Percentiles rank a stretch among this genome's conserved stretches.
phyloP scores from a whole-genome alignment of 2,113 vertebrate genomes.

The Tupaia tana region DNA sequence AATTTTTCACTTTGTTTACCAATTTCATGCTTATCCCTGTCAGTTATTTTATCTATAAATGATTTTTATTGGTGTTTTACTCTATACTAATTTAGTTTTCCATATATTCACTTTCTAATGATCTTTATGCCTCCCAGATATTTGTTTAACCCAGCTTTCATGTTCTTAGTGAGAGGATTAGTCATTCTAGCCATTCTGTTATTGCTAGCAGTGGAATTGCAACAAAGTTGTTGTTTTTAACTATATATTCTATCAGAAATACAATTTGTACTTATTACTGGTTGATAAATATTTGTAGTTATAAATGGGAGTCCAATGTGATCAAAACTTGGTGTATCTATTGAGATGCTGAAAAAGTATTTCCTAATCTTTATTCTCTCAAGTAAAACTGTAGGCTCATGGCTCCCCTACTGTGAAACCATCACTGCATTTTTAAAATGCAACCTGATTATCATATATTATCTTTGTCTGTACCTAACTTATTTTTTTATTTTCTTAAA shows the following conservation, averaged over 20 bases:
- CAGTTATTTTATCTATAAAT: not conserved
- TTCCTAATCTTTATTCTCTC: not conserved
- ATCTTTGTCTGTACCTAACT: not conserved
- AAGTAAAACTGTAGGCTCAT: not conserved
- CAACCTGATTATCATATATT: not conserved
- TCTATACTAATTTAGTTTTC: not conserved
- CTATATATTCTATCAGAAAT: not conserved
- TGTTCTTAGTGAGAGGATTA: not conserved
- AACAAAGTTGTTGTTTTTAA: not conserved
- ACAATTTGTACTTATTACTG: not conserved
- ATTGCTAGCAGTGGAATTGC: not conserved
- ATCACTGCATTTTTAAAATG: not conserved
- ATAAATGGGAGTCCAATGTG: not conserved
- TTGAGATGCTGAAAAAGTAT: not conserved
- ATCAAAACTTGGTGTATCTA: not conserved
- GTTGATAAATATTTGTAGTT: not conserved
- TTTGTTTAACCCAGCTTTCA: not conserved
- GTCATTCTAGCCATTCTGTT: not conserved
- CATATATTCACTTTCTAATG: not conserved
- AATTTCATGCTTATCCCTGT: not conserved
- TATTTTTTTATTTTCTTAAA: not conserved
- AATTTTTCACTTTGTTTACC: not conserved
- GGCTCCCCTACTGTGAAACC: not conserved
- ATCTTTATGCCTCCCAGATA: not conserved
- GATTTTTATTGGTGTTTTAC: not conserved